Evolutionary conservation across 2,888 invertebrate species (phyloP), one percentile per base, ranked within the genome.

Genomic region (Mechanitis messenoides): DNA sequence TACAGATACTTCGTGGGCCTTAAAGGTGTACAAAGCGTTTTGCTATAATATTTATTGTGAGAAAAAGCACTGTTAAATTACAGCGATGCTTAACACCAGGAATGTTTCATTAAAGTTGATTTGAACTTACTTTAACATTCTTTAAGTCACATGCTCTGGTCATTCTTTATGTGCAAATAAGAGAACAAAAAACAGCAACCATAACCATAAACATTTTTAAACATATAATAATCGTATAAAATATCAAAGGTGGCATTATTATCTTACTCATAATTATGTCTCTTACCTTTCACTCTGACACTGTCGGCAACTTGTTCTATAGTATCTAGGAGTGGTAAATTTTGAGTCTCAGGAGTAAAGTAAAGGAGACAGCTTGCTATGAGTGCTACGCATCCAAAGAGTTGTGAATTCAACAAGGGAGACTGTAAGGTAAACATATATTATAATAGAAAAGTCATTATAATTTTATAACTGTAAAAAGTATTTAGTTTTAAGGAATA

Each of bases 281-380:
- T 33, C 56, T 38, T 20, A 38, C 53, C 53, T 38, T 56, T 60
- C 33, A 31, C 12, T 11, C 28, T 45, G 11, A 55, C 35, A 55
- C 58, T 65, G n/a, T 33, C 60, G 2, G 59, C 45, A 1, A 87
- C 77, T 67, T 88, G 87, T 2, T 79, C 78, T 42, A 88, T 81
- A 1, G 88, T 88, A 70, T 88, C 86, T 72, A 80, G 75, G 1
- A 88, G 80, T 1, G 86, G 84, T 28, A 77, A 64, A 38, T 78
- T 75, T 63, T 76, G 85, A 0, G 88, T 88, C 72, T 88, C 88
- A 0, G 88, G 87, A 20, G 84, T 85, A 0, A 83, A 66, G 31
- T 69, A 71, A 2, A 86, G 69, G 0, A 84, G 75, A 1, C 76
- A 35, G 0, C 88, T 85, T 1, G 87, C 71, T 5, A 81, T 56